A percentile compares a stretch with the other conserved stretches of the same genome.
These are phyloP conservation scores for Gymnogyps californianus DNA, from an alignment of 2,113 vertebrate species.

Conservation along the genomic window DNA sequence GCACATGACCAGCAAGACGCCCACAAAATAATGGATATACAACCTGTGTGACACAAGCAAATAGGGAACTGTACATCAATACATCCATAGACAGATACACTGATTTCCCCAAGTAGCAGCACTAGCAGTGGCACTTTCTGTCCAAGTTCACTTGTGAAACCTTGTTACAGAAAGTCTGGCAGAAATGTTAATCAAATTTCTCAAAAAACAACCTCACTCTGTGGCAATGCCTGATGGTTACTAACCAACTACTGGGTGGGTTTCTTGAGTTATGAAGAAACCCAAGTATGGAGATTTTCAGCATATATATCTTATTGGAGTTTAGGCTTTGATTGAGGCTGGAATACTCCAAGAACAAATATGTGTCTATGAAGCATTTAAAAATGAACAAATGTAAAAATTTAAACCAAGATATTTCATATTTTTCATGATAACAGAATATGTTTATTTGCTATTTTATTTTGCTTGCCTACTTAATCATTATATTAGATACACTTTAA, in stretches of 20 bases:
- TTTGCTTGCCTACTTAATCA: not conserved
- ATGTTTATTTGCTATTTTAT: not conserved
- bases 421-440: not conserved
- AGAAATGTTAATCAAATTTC: not conserved
- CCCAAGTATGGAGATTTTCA: not conserved
- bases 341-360: not conserved
- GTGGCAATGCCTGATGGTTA: not conserved
- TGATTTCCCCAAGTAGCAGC: not conserved
- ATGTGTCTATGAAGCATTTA: not conserved
- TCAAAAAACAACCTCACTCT: not conserved
- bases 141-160: not conserved
- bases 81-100: not conserved
- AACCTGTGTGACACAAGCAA: not conserved
- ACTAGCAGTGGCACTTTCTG: not conserved
- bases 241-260: not conserved
- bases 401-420: not conserved
- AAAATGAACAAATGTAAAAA: not conserved
- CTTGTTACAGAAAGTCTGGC: not conserved
- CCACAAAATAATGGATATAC: not conserved
- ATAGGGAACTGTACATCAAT: not conserved
- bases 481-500: not conserved
- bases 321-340: not conserved
- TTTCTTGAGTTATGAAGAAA: not conserved
- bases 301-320: not conserved
- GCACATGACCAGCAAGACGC: not conserved